Percentiles rank a stretch among this genome's conserved stretches.
phyloP scores from a whole-genome alignment of 53 echinoderm and acorn worm genomes.

The Crossaster papposus region DNA sequence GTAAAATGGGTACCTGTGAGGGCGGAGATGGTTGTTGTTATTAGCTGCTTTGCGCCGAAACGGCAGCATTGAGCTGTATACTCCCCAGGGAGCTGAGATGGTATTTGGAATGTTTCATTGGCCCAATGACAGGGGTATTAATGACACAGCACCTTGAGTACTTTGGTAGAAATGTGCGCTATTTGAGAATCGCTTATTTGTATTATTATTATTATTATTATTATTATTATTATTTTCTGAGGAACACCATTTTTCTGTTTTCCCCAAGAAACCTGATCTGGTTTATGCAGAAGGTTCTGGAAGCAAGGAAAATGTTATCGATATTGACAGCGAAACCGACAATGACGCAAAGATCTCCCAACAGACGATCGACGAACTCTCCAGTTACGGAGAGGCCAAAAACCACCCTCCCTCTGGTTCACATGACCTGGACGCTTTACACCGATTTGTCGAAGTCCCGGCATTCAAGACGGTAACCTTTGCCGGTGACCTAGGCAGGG shows the following conservation, averaged over 20 bases:
- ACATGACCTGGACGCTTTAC: slow-evolving; percentile 48
- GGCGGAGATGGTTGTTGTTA: no score
- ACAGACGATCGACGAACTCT: slow-evolving; percentile 63
- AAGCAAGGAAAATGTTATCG: slow-evolving; percentile 1
- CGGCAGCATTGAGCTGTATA: no score
- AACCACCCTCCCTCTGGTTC: slow-evolving; percentile 7
- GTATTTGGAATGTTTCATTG: no score
- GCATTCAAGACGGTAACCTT: slow-evolving; percentile 67
- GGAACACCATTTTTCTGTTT: neutral
- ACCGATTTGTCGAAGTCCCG: slow-evolving; percentile 47
- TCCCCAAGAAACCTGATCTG: neutral
- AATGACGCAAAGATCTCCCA: slow-evolving; percentile 57
- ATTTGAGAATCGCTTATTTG: no score
- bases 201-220: no score
- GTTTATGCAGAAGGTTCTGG: neutral
- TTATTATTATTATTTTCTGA: neutral
- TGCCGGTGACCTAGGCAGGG: slow-evolving; percentile 5
- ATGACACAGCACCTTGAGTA: no score
- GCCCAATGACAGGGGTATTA: no score
- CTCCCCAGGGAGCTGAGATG: no score
- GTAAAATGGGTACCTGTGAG: no score
- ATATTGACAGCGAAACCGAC: slow-evolving; percentile 22
- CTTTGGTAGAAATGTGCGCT: no score
- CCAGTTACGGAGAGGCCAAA: slow-evolving; percentile 54
- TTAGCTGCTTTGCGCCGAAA: no score